Base-by-base conservation (phyloP, 2,888 invertebrate species). In the Limenitis camilla region DNA sequence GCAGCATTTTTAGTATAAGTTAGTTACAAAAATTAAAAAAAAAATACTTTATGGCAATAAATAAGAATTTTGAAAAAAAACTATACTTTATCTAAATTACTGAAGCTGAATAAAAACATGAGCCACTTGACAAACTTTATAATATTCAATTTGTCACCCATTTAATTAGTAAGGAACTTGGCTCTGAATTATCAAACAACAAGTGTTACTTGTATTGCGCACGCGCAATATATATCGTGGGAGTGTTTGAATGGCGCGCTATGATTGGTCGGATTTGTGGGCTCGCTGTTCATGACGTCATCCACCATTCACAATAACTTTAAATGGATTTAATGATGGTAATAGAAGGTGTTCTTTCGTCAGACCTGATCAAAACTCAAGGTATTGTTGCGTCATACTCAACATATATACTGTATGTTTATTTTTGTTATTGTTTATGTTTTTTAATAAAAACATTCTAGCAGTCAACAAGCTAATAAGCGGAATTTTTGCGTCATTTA, bases 31-130 rank as follows among this genome's bases (percentile, higher is more conserved):
- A 52, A 60, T 60, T 59, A 44, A 48, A 53, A 52, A 53, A 46
- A 45, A 57, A 55, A 59, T 59, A 57, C 50, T 54, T 52, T 52
- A 49, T 40, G 56, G 55, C 43, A 50, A 56, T 57, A 40, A 32
- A 31, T 33, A 27, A 39, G 48, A 11, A 48, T 53, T 42, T 47
- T n/a, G 49, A 52, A 31, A 39, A 48, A 49, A 35, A 47, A 45
- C 68, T 78, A 80, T 72, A 78, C 76, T 68, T 74, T 69, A 62
- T 78, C 76, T 31, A 78, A 76, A 88, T 88, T 81, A 84, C 89
- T 84, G 78, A 90, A 84, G 70, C 89, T 80, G 71, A 85, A 82
- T 64, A 88, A 64, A 70, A 86, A 79, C 81, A 89, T 83, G 70
- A 90, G 69, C 89, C 88, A 77, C 81, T 81, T 72, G 81, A 84